Conservation (phyloP, 2,797 vertebrate species). For the Sylvilagus floridanus region DNA sequence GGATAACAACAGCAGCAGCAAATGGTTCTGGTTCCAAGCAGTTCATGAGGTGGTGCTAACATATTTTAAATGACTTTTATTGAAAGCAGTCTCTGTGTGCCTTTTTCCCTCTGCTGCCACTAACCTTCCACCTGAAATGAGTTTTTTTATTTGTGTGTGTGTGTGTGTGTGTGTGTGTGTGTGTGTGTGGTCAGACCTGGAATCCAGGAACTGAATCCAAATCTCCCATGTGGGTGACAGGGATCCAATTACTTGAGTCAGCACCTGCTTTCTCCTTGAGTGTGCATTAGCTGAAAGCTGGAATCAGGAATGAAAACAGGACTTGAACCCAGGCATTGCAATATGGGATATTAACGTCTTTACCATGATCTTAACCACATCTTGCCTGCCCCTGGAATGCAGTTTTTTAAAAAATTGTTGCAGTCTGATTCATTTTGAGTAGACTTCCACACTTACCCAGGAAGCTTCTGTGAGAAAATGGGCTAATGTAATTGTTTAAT, state of each 20-base stretch:
- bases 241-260: too few relatives aligned
- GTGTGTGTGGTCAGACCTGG: too few relatives aligned
- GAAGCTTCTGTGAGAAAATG: background rate
- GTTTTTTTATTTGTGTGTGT: too few relatives aligned
- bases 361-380: too few relatives aligned
- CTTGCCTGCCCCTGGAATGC: background rate
- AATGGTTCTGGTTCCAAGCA: background rate
- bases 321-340: too few relatives aligned
- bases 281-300: too few relatives aligned
- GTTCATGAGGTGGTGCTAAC: background rate
- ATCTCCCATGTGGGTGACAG: too few relatives aligned
- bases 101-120: background rate
- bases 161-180: too few relatives aligned
- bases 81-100: conserved; percentile 5
- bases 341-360: too few relatives aligned
- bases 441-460: background rate
- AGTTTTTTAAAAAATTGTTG: background rate
- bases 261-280: too few relatives aligned
- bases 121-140: background rate
- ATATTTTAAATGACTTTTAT: background rate
- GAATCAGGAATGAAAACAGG: too few relatives aligned
- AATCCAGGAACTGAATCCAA: too few relatives aligned
- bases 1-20: background rate
- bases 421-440: conserved; percentile 14
- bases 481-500: conserved; percentile 22